phyloP scores from a whole-genome alignment of 2,888 invertebrate genomes.

The Anorthoa munda region DNA sequence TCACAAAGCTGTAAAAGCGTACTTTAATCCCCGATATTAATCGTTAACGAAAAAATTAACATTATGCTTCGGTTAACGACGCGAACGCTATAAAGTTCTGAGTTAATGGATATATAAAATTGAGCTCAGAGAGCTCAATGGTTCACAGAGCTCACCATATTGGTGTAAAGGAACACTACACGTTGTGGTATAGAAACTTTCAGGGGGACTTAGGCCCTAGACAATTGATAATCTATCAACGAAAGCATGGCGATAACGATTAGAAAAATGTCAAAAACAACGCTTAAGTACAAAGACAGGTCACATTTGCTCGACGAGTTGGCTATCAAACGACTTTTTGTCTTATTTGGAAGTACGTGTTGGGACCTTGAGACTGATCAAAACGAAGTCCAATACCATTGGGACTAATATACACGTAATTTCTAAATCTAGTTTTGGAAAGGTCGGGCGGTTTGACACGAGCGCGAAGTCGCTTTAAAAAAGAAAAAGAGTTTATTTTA shows the following conservation, averaged over 20 bases:
- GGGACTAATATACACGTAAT: constrained; percentile 67
- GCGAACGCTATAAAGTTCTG: constrained; percentile 29
- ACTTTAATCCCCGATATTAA: constrained; percentile 36
- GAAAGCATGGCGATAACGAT: no score
- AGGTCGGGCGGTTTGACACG: constrained; percentile 22
- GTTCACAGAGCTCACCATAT: constrained; percentile 20
- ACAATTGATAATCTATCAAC: no score
- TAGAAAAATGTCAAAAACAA: neutral
- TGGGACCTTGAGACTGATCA: constrained; percentile 36
- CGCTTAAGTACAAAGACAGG: constrained; percentile 18
- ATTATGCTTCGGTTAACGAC: constrained; percentile 28
- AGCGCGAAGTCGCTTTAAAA: constrained; percentile 31
- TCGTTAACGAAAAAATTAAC: constrained; percentile 30
- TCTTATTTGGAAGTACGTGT: constrained; percentile 66
- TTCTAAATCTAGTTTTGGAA: constrained; percentile 65
- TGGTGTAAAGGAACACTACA: constrained; percentile 4
- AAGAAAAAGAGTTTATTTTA: no score
- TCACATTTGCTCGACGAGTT: constrained; percentile 30
- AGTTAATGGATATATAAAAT: constrained; percentile 40
- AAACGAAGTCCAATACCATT: constrained; percentile 44
- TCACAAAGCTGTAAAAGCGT: constrained; percentile 6
- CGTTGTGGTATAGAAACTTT: neutral
- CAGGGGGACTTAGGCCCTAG: no score
- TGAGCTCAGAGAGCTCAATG: constrained; percentile 8
- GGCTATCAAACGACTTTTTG: constrained; percentile 47